These are phyloP conservation scores for Menura novaehollandiae DNA, from an alignment of 2,113 vertebrate species.

Conservation along the genomic window DNA sequence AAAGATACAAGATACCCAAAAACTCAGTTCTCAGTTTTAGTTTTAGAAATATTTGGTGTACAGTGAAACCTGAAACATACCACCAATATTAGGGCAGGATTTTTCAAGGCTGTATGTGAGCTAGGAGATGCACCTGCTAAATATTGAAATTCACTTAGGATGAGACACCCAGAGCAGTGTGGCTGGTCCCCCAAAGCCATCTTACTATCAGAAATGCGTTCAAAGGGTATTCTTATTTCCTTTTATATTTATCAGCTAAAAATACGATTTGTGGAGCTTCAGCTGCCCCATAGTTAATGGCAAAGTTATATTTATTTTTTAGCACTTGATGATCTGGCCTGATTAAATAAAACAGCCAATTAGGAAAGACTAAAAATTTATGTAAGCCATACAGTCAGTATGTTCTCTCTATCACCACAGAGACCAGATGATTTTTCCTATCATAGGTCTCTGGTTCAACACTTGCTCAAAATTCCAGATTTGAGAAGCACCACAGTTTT, in stretches of 20 bases:
- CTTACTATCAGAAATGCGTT: neutral
- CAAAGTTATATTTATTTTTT: neutral
- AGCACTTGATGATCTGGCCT: neutral
- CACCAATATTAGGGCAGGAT: neutral
- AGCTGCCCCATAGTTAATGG: neutral
- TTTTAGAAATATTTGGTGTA: neutral
- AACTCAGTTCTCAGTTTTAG: neutral
- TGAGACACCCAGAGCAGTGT: neutral
- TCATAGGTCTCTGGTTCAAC: neutral
- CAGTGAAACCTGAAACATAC: neutral
- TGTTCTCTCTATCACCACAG: neutral
- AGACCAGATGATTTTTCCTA: neutral
- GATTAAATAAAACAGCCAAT: neutral
- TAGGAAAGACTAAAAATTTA: neutral
- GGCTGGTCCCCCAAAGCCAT: neutral
- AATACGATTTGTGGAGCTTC: neutral
- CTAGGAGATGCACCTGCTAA: neutral
- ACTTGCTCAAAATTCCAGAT: neutral
- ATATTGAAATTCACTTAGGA: neutral
- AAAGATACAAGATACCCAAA: neutral
- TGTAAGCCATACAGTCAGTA: neutral
- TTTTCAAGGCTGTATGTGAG: neutral
- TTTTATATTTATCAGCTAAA: neutral
- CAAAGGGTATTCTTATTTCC: neutral
- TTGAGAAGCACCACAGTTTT: neutral